A percentile compares a stretch with the other conserved stretches of the same genome.
These are phyloP conservation scores for Ophthalmolycus amberensis DNA, from an alignment of 2,113 vertebrate species.

Conservation along the genomic window DNA sequence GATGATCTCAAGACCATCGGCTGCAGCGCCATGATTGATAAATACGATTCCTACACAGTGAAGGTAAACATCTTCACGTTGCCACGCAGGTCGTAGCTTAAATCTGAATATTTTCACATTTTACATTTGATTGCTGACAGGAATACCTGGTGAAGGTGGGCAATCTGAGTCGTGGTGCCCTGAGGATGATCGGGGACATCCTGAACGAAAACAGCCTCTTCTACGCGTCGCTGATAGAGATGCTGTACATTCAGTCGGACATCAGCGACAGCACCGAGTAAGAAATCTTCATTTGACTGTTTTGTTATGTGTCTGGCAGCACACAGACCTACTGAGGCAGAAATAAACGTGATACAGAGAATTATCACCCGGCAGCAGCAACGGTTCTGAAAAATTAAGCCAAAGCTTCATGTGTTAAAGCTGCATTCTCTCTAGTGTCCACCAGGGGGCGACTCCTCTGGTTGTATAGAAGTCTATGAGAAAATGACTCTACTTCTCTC, in stretches of 20 bases:
- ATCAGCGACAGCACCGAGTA: slow-evolving; percentile 79
- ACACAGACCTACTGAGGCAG: background rate
- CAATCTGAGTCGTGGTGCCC: slow-evolving; percentile 80
- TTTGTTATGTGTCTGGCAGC: background rate
- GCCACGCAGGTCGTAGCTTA: background rate
- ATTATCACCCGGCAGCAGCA: no score
- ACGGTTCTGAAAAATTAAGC: no score
- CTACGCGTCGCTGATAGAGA: slow-evolving; percentile 80
- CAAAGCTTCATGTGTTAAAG: no score
- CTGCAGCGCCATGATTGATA: slow-evolving; percentile 76
- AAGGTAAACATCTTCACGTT: slow-evolving; percentile 69
- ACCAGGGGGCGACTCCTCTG: no score
- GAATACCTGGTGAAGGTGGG: slow-evolving; percentile 84
- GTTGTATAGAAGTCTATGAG: no score
- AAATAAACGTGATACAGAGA: no score
- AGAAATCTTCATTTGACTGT: slow-evolving; percentile 33
- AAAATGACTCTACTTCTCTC: no score
- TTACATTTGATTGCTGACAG: slow-evolving; percentile 46
- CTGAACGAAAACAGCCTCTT: slow-evolving; percentile 85
- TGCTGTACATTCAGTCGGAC: slow-evolving; percentile 80
- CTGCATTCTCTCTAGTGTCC: no score
- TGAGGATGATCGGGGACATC: slow-evolving; percentile 85
- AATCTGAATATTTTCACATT: background rate
- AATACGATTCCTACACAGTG: slow-evolving; percentile 84
- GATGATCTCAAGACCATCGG: slow-evolving; percentile 74